Base-by-base conservation (phyloP, 2,888 invertebrate genomes). In the Amblyjoppa fuscipennis region DNA sequence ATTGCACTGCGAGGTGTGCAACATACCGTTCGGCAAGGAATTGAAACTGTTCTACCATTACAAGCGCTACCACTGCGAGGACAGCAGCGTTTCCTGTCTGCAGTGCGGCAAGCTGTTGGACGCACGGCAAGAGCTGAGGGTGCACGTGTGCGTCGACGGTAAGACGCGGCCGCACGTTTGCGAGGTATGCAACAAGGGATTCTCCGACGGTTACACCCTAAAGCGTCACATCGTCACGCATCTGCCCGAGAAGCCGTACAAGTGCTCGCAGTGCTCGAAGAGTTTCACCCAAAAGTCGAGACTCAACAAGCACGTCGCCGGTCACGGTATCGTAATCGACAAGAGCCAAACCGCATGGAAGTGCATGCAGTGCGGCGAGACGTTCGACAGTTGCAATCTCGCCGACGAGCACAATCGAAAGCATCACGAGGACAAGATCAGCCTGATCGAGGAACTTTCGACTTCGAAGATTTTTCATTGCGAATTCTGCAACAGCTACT, bases 401-500 rank as follows among this genome's bases (percentile, higher is more conserved):
- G 90, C 91, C 0, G 91, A 91, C 34, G 74, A 77, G 51, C 92
- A 92, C 76, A 90, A 84, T 34, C 73, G 74, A 20, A 87, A 90
- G 38, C 82, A 59, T 16, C 92, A 92, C 56, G 88, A 89, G 4
- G 87, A 89, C 13, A 90, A 89, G 13, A 84, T 90, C 13, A 89
- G 83, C 11, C 34, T 90, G 4, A 91, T 91, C 45, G 91, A 91
- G 41, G 89, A 92, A 69, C 41, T 91, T 6, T 68, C 86, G 4
- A 84, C 88, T 0, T 86, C 90, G 88, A 93, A 88, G 87, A 92
- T 96, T 5, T 92, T 95, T 45, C 96, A 96, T 89, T 96, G 96
- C 86, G 96, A 96, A 91, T 96, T 95, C 89, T 96, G 96, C 89
- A 96, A 96, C 88, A 94, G 95, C 61, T 94, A 95, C 0, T 96